Percentiles rank a stretch among this genome's conserved stretches.
phyloP scores from a whole-genome alignment of 92 coral and sea anemone species.

The Galaxea fascicularis region DNA sequence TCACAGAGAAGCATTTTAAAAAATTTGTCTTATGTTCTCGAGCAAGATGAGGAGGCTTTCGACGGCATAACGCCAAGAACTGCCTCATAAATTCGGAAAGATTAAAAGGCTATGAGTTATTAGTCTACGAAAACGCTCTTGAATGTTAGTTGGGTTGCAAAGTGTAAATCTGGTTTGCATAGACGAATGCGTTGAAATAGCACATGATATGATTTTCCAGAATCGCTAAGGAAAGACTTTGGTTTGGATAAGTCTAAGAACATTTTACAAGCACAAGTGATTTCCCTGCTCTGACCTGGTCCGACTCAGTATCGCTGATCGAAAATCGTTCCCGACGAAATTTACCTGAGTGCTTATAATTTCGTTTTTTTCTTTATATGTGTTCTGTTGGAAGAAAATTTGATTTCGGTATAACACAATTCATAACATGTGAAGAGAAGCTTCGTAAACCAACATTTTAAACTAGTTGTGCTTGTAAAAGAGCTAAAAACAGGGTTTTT shows the following conservation, averaged over 20 bases:
- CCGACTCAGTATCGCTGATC: conserved; percentile 12
- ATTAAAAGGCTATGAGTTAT: neutral
- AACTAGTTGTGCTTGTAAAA: conserved; percentile 17
- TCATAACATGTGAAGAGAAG: conserved; percentile 17
- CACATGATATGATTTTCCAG: conserved; percentile 1
- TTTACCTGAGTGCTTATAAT: conserved; percentile 10
- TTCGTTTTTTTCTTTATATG: conserved; percentile 11
- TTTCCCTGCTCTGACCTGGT: conserved; percentile 18
- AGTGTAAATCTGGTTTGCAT: conserved; percentile 19
- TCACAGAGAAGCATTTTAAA: conserved; percentile 12
- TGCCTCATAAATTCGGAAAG: neutral
- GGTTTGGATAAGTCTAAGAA: conserved; percentile 14
- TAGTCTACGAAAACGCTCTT: conserved; percentile 16
- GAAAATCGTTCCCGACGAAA: conserved; percentile 1
- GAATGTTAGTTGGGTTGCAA: neutral
- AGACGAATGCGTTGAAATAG: conserved; percentile 18
- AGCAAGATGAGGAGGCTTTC: conserved; percentile 1
- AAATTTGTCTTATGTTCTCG: neutral
- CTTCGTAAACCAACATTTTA: conserved; percentile 10
- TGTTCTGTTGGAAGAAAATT: neutral
- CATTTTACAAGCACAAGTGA: conserved; percentile 17
- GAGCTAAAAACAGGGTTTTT: conserved; percentile 12
- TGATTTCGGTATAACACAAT: neutral
- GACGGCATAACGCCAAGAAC: conserved; percentile 7
- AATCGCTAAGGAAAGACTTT: conserved; percentile 1